phyloP scores from a whole-genome alignment of 1,140 invertebrate species.

The Orchesella cincta region DNA sequence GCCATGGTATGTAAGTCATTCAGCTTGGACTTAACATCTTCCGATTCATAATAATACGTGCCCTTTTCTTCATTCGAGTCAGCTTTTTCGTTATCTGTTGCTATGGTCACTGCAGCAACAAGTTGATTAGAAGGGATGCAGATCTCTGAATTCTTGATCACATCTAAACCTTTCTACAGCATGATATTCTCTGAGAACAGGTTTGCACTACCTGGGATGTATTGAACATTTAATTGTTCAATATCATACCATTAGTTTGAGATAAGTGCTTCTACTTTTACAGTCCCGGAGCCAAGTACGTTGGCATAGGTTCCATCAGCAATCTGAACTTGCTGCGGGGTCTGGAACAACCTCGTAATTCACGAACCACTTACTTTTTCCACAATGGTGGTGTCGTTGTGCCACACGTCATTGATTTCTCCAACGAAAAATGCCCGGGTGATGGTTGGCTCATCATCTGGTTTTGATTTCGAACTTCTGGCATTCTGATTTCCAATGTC shows the following conservation, averaged over 20 bases:
- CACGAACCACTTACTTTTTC: conserved; percentile 38
- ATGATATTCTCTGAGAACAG: conserved; percentile 21
- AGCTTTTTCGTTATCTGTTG: too few species aligned
- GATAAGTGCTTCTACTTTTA: conserved; percentile 34
- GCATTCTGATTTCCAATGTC: conserved; percentile 38
- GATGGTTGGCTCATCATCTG: too few species aligned
- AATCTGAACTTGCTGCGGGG: neutral
- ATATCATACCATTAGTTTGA: conserved; percentile 13
- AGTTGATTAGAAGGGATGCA: neutral
- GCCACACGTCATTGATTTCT: conserved; percentile 13
- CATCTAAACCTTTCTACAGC: conserved; percentile 33
- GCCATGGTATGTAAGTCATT: too few species aligned
- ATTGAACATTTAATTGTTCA: conserved; percentile 26
- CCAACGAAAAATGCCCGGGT: neutral
- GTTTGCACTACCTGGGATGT: conserved; percentile 21
- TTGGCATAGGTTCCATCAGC: conserved; percentile 1
- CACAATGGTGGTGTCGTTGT: conserved; percentile 42
- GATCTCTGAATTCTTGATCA: neutral
- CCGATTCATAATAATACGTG: too few species aligned
- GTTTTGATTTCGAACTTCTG: neutral
- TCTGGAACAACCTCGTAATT: conserved; percentile 25
- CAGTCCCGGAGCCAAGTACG: conserved; percentile 14
- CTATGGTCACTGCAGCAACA: too few species aligned
- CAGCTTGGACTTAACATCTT: too few species aligned
- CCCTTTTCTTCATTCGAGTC: too few species aligned